Evolutionary conservation across 2,888 invertebrate species (phyloP).

Genomic region (Biston betularia): DNA sequence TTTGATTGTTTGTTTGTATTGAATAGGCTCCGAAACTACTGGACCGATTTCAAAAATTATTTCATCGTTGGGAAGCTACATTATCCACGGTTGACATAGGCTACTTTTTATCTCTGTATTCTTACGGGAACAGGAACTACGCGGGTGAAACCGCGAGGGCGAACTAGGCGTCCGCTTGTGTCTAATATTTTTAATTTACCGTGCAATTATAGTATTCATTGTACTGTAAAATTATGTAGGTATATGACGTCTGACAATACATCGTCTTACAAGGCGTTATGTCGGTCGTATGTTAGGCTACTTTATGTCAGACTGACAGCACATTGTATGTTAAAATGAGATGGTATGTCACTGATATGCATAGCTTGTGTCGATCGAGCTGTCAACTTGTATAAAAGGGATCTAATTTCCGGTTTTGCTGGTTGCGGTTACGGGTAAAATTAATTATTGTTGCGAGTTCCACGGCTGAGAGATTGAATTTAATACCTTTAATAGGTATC

Average conservation of each 20-base stretch:
- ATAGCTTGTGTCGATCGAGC: conserved; percentile 18
- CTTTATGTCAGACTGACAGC: conserved; percentile 30
- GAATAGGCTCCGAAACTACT: too few species aligned
- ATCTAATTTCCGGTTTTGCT: conserved; percentile 28
- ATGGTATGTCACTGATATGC: conserved; percentile 26
- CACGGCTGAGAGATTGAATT: background rate
- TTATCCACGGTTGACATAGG: too few species aligned
- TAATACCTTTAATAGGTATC: background rate
- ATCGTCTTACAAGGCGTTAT: conserved; percentile 12
- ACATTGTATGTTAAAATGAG: conserved; percentile 36
- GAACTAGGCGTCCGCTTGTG: too few species aligned
- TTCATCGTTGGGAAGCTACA: too few species aligned
- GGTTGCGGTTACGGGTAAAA: conserved; percentile 19
- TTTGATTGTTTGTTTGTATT: too few species aligned
- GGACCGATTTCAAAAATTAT: too few species aligned
- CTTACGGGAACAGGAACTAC: too few species aligned
- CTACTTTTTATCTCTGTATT: too few species aligned
- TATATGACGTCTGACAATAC: background rate
- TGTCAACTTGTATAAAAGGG: conserved; percentile 27
- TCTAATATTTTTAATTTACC: background rate
- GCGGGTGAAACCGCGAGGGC: too few species aligned
- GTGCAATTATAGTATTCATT: too few species aligned
- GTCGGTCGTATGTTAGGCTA: conserved; percentile 20
- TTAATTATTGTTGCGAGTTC: conserved; percentile 10
- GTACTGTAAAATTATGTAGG: too few species aligned